Evolutionary conservation across 2,113 vertebrate genomes (phyloP).

Genomic region (Sinocyclocheilus maitianheensis): DNA sequence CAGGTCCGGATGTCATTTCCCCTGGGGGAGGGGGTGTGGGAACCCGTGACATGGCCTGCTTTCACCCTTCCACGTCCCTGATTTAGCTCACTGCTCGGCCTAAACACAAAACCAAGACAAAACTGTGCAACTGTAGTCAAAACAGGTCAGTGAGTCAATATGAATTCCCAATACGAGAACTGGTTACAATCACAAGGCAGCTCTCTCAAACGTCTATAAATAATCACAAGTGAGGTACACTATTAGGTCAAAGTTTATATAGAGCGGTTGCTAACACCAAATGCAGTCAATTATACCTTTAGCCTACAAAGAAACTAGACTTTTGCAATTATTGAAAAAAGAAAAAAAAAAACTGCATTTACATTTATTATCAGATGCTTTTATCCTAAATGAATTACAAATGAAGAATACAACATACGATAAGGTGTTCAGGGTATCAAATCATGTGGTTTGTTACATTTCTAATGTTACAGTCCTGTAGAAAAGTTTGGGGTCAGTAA

Average conservation of each 20-base stretch:
- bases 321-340: background rate
- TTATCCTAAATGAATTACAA: background rate
- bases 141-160: background rate
- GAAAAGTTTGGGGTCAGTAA: background rate
- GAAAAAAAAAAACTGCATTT: background rate
- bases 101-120: slow-evolving; percentile 30
- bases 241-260: slow-evolving; percentile 23
- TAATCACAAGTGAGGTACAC: slow-evolving; percentile 6
- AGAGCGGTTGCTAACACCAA: background rate
- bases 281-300: background rate
- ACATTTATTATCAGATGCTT: background rate
- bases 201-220: background rate
- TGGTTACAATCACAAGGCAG: slow-evolving; percentile 19
- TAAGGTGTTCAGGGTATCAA: background rate
- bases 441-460: too few species aligned
- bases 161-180: background rate
- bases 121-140: background rate
- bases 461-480: background rate
- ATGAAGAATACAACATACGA: background rate
- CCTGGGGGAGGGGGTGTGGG: slow-evolving; percentile 98
- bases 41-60: slow-evolving; percentile 99
- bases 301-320: background rate
- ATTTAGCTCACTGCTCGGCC: slow-evolving; percentile 48
- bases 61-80: slow-evolving; percentile 46
- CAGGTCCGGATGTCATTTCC: slow-evolving; percentile 98